These are phyloP conservation scores for Nysson spinosus DNA, from an alignment of 2,888 invertebrate genomes.

Conservation along the genomic window DNA sequence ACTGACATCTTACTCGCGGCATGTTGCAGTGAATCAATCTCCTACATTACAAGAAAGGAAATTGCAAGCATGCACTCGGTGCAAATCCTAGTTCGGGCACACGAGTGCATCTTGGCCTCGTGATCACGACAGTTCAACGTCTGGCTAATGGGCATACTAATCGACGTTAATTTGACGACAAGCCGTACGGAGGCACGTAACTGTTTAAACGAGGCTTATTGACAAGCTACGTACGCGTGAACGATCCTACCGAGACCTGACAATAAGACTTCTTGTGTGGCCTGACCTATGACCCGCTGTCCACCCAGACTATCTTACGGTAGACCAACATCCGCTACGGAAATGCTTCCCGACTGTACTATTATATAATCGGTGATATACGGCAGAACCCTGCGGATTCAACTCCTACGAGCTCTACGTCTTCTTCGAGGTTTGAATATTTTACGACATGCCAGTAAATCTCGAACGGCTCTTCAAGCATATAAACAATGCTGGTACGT, in stretches of 20 bases:
- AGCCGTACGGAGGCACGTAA: conserved; percentile 51
- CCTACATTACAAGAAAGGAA: background rate
- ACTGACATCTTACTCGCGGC: too few species aligned
- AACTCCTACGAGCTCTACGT: too few species aligned
- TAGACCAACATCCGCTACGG: background rate
- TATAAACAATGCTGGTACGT: too few species aligned
- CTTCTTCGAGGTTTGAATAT: too few species aligned
- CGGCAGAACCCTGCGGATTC: background rate
- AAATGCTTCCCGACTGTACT: background rate
- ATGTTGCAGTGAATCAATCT: too few species aligned
- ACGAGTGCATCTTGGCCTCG: conserved; percentile 11
- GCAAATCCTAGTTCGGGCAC: conserved; percentile 25
- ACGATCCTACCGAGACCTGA: conserved; percentile 27
- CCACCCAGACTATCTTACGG: background rate
- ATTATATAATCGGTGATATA: background rate
- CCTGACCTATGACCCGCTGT: background rate
- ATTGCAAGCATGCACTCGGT: conserved; percentile 20
- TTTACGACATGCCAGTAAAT: too few species aligned
- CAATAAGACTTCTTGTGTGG: conserved; percentile 39
- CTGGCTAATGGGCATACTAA: conserved; percentile 74
- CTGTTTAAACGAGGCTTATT: conserved; percentile 51
- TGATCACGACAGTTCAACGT: conserved; percentile 69
- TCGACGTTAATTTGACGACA: conserved; percentile 74
- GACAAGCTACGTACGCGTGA: conserved; percentile 36
- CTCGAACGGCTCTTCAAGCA: too few species aligned